Evolutionary conservation across 2,113 vertebrate species (phyloP), one percentile per base, ranked within the genome.

Genomic region (Corapipo altera): DNA sequence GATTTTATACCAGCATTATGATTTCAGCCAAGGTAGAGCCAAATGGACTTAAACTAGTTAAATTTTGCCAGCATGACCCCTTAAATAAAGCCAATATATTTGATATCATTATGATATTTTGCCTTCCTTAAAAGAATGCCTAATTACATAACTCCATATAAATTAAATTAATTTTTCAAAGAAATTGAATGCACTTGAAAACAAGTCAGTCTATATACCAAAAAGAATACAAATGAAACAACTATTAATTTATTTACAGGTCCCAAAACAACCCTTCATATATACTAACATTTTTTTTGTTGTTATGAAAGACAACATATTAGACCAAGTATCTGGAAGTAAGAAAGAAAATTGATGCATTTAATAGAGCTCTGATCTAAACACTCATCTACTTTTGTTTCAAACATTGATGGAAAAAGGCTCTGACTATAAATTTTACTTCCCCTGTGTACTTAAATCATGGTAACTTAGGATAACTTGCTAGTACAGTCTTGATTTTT

Each of bases 341-440:
- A 12, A 35, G 19, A 43, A 82, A 79, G 51, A 73, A 76, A 75
- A 1, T 6, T 0, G 0, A 74, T 28, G 9, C 0, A 0, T 71
- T 89, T 70, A 57, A 13, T 0, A 28, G 39, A 8, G 7, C 8
- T 83, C 46, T 71, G 24, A 75, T 49, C 12, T 62, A 41, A 76
- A 58, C 1, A 52, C 18, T 64, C 21, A 22, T 24, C 19, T 73
- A 19, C 6, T 6, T 49, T 70, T 85, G 86, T 66, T 22, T 23
- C 11, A 79, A 58, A 52, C 0, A 11, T 48, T 55, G 55, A 33
- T 17, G 15, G 23, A 17, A 81, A 71, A 59, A 76, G 19, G 27
- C 37, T 85, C 52, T 15, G 27, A 67, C 75, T n/a, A 48, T 19
- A 72, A 54, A 52, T 88, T 77, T 78, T 9, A 1, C 26, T 75